These are phyloP conservation scores for Archegozetes longisetosus DNA, from an alignment of 1,140 invertebrate species.

Conservation along the genomic window DNA sequence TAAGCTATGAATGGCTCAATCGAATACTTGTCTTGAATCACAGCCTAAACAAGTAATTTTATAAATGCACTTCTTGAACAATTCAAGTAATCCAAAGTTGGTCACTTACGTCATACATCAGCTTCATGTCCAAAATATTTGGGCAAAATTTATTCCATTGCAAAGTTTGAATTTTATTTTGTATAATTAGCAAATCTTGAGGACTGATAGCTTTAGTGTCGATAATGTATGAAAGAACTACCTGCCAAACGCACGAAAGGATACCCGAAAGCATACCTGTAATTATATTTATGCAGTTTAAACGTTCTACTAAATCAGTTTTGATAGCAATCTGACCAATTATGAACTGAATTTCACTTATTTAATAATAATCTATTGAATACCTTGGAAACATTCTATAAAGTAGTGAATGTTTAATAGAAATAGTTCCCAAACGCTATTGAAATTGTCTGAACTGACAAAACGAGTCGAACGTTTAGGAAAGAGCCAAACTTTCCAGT, in stretches of 20 bases:
- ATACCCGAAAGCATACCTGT: background rate
- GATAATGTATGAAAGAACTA: background rate
- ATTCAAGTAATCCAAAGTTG: background rate
- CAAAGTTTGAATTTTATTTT: background rate
- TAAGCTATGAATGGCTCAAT: slow-evolving; percentile 2
- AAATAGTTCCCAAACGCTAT: slow-evolving; percentile 10
- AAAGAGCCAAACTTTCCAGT: slow-evolving; percentile 9
- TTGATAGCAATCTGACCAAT: no score
- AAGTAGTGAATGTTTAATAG: no score
- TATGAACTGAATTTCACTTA: no score
- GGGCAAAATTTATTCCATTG: slow-evolving; percentile 4
- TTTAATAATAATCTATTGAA: no score
- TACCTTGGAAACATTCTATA: no score
- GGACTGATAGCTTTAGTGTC: background rate
- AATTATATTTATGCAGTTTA: no score
- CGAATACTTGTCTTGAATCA: background rate
- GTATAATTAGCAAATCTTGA: slow-evolving; percentile 1
- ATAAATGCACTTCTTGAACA: background rate
- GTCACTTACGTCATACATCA: slow-evolving; percentile 5
- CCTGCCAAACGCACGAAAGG: background rate
- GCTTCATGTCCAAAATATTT: slow-evolving; percentile 1
- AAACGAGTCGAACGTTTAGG: background rate
- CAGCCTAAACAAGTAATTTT: background rate
- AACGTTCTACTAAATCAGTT: no score
- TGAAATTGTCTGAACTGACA: slow-evolving; percentile 1